Conservation (phyloP, 1,140 invertebrate genomes). For the Neodiprion fabricii region DNA sequence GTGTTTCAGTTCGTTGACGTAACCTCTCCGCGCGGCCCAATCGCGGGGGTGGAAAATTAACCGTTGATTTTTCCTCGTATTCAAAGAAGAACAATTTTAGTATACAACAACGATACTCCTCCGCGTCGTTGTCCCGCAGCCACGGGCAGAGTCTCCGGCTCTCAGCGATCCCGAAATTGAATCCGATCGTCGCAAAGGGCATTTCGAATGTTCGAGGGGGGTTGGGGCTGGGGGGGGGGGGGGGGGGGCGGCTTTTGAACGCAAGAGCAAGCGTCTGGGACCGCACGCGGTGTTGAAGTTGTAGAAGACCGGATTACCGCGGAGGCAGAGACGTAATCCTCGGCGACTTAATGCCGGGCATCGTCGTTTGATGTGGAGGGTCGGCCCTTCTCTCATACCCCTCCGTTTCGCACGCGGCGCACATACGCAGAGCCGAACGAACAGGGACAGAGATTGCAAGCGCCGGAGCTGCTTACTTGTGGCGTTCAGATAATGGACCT, state of each 20-base stretch:
- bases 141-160: too few relatives aligned
- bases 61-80: too few relatives aligned
- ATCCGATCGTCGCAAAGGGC: background rate
- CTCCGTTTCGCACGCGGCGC: background rate
- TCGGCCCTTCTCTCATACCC: background rate
- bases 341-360: slow-evolving; percentile 4
- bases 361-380: slow-evolving; percentile 15
- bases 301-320: background rate
- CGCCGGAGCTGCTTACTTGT: slow-evolving; percentile 22
- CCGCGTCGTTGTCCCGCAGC: too few relatives aligned
- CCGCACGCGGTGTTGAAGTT: background rate
- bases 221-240: too few relatives aligned
- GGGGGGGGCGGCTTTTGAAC: too few relatives aligned
- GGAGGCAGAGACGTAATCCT: slow-evolving; percentile 7
- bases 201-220: background rate
- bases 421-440: background rate
- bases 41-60: too few relatives aligned
- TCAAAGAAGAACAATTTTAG: too few relatives aligned
- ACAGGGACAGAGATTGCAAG: background rate
- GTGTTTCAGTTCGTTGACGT: too few relatives aligned
- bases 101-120: too few relatives aligned
- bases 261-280: too few relatives aligned
- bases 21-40: too few relatives aligned
- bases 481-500: slow-evolving; percentile 51
- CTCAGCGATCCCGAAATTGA: too few relatives aligned